phyloP scores from a whole-genome alignment of 2,113 vertebrate species.

The Rhagologus leucostigma region DNA sequence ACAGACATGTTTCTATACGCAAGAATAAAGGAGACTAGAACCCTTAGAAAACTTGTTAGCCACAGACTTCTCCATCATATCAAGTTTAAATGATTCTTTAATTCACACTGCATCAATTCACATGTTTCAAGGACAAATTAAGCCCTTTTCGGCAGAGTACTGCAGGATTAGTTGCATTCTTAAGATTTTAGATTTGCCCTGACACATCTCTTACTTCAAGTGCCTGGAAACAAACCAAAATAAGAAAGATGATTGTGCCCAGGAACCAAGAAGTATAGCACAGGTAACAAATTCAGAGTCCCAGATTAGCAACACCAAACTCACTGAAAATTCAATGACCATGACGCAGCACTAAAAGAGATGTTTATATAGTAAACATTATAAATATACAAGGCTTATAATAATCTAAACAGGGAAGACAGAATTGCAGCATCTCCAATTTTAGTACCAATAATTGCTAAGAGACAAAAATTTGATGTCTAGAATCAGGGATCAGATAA shows the following conservation, averaged over 20 bases:
- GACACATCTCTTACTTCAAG: background rate
- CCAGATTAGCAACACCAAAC: background rate
- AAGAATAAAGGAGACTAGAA: background rate
- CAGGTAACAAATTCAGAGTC: background rate
- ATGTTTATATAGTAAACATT: background rate
- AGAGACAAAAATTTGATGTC: background rate
- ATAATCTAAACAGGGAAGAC: background rate
- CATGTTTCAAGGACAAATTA: background rate
- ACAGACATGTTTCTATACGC: background rate
- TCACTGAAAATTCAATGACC: background rate
- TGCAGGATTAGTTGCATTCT: background rate
- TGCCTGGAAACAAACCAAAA: background rate
- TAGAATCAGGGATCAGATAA: background rate
- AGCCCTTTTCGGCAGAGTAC: background rate
- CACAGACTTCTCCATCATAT: background rate
- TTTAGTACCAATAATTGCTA: background rate
- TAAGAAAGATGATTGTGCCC: background rate
- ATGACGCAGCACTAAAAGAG: background rate
- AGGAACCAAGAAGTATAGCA: background rate
- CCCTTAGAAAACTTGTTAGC: background rate
- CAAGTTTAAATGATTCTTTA: background rate
- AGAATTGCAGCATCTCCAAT: background rate
- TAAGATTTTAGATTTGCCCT: background rate
- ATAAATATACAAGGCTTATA: background rate
- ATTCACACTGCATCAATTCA: background rate